A percentile compares a stretch with the other conserved stretches of the same genome.
phyloP scores from a whole-genome alignment of 2,113 vertebrate genomes.

The Bagarius yarrelli region DNA sequence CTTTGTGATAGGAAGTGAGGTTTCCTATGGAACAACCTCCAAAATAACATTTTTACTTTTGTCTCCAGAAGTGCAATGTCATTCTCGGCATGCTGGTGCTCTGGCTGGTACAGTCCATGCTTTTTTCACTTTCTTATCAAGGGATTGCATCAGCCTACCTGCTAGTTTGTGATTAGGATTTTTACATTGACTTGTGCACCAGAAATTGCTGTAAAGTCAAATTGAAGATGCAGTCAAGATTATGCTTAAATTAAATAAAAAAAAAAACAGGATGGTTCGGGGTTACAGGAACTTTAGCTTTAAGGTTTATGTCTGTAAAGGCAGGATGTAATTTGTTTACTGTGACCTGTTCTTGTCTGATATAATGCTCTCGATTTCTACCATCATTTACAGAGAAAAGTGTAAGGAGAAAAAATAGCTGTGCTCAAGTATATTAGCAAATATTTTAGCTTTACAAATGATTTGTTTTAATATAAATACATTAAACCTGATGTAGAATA shows the following conservation, averaged over 20 bases:
- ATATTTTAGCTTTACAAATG: background rate
- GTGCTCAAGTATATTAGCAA: background rate
- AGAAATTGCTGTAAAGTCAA: constrained; percentile 1
- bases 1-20: background rate
- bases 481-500: background rate
- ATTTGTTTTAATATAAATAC: background rate
- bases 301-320: background rate
- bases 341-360: background rate
- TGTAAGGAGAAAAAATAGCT: background rate
- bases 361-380: background rate
- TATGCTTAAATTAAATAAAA: background rate
- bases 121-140: constrained; percentile 30
- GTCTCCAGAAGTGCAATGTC: constrained; percentile 11
- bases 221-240: background rate
- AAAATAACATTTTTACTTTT: constrained; percentile 10
- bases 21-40: background rate
- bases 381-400: no score
- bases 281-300: background rate
- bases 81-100: constrained; percentile 2
- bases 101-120: constrained; percentile 5
- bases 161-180: constrained; percentile 34
- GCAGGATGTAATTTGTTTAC: background rate
- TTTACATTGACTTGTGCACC: background rate
- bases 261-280: background rate
- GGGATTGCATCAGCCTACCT: constrained; percentile 33